These are phyloP conservation scores for Pteropus alecto DNA, from an alignment of 2,113 vertebrate species.

Conservation along the genomic window DNA sequence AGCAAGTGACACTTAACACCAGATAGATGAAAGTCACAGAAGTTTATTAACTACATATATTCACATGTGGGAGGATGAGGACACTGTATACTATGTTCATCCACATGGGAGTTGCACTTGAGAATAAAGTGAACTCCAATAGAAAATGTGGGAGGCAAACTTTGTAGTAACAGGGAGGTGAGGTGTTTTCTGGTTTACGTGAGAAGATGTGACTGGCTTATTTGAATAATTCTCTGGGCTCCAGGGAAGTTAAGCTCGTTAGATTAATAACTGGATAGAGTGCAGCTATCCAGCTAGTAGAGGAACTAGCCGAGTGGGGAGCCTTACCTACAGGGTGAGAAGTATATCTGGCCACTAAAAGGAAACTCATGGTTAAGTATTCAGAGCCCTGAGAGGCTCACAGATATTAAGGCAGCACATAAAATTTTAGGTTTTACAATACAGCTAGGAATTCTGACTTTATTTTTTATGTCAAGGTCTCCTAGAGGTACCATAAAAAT, in stretches of 20 bases:
- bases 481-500: not conserved
- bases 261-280: not conserved
- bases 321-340: not conserved
- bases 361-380: not conserved
- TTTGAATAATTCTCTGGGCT: not conserved
- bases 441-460: not conserved
- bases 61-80: not conserved
- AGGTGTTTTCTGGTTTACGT: not conserved
- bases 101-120: not conserved
- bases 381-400: not conserved
- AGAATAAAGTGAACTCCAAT: not conserved
- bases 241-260: not conserved
- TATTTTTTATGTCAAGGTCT: not conserved
- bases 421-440: not conserved
- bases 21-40: not conserved
- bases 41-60: not conserved
- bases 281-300: not conserved
- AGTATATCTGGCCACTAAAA: not conserved
- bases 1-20: fast-evolving
- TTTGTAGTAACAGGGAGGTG: not conserved
- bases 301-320: not conserved
- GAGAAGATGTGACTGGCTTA: not conserved
- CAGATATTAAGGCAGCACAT: not conserved
- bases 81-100: fast-evolving
- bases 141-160: not conserved